These are phyloP conservation scores for Pseudococcus longispinus DNA, from an alignment of 2,888 invertebrate species.

Conservation along the genomic window DNA sequence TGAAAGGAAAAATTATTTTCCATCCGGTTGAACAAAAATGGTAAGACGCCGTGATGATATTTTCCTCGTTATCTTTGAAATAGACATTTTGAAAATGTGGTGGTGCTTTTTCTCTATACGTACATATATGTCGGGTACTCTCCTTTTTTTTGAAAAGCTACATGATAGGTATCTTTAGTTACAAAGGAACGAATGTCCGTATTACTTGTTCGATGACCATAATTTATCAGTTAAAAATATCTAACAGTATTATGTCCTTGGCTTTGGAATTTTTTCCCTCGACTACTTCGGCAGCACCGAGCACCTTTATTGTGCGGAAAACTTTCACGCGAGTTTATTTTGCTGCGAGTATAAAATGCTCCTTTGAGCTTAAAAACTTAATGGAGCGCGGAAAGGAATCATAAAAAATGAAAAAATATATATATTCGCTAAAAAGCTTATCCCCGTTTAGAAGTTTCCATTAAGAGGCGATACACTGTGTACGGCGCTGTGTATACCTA, in stretches of 20 bases:
- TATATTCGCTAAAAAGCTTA: conserved; percentile 45
- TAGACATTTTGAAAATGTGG: conserved; percentile 46
- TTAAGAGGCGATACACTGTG: conserved; percentile 16
- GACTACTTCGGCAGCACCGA: conserved; percentile 3
- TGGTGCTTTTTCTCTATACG: neutral
- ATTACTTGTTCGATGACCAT: conserved; percentile 51
- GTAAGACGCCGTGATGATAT: conserved; percentile 45
- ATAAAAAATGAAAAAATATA: conserved; percentile 39
- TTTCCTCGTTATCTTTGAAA: conserved; percentile 50
- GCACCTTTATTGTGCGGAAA: conserved; percentile 53
- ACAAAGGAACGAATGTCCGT: conserved; percentile 26
- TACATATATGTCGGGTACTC: neutral
- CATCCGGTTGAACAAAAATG: conserved; percentile 46
- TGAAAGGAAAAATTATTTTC: conserved; percentile 50
- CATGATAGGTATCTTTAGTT: conserved; percentile 47
- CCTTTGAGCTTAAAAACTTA: conserved; percentile 54
- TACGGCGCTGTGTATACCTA: neutral
- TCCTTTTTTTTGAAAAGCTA: conserved; percentile 39
- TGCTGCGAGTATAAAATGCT: conserved; percentile 53
- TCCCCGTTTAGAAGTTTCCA: conserved; percentile 45
- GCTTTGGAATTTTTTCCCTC: conserved; percentile 49
- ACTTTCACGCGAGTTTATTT: conserved; percentile 55
- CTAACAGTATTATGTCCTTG: conserved; percentile 47
- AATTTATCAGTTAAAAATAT: conserved; percentile 53
- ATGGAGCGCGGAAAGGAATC: conserved; percentile 52